A percentile compares a stretch with the other conserved stretches of the same genome.
Evolutionary conservation across 1,140 invertebrate species (phyloP).

Genomic region (Ptiloglossa arizonensis): DNA sequence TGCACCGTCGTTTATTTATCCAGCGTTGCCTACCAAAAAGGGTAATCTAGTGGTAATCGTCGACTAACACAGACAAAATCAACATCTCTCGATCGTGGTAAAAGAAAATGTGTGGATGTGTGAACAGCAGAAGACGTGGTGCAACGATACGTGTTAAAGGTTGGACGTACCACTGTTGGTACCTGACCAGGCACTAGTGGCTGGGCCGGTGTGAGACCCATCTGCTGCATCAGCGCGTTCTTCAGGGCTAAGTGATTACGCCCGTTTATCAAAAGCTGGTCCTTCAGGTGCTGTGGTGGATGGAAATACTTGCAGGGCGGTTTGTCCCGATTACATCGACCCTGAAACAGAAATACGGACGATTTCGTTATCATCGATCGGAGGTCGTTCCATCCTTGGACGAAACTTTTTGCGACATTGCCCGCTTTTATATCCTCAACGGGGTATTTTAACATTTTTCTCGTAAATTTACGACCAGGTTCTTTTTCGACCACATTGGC

Average conservation of each 20-base stretch:
- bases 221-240: slow-evolving; percentile 97
- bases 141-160: slow-evolving; percentile 57
- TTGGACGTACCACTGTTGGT: slow-evolving; percentile 91
- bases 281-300: slow-evolving; percentile 99
- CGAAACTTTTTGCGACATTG: too few relatives aligned
- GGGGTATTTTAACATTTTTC: too few relatives aligned
- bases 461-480: too few relatives aligned
- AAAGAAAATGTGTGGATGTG: slow-evolving; percentile 64
- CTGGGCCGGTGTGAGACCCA: slow-evolving; percentile 94
- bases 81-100: slow-evolving; percentile 62
- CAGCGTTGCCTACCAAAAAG: slow-evolving; percentile 55
- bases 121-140: slow-evolving; percentile 65
- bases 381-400: too few relatives aligned
- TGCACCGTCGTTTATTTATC: slow-evolving; percentile 49
- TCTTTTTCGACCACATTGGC: too few relatives aligned
- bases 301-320: slow-evolving; percentile 99
- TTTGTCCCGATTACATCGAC: slow-evolving; percentile 99
- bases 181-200: slow-evolving; percentile 94
- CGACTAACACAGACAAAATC: slow-evolving; percentile 66
- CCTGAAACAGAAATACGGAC: slow-evolving; percentile 86
- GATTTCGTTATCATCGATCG: slow-evolving; percentile 1
- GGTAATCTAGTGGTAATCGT: slow-evolving; percentile 61
- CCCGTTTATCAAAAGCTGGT: slow-evolving; percentile 99
- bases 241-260: slow-evolving; percentile 99
- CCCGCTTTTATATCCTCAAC: too few relatives aligned